Conservation (phyloP, 1,140 invertebrate species). For the Trichonephila clavipes region DNA sequence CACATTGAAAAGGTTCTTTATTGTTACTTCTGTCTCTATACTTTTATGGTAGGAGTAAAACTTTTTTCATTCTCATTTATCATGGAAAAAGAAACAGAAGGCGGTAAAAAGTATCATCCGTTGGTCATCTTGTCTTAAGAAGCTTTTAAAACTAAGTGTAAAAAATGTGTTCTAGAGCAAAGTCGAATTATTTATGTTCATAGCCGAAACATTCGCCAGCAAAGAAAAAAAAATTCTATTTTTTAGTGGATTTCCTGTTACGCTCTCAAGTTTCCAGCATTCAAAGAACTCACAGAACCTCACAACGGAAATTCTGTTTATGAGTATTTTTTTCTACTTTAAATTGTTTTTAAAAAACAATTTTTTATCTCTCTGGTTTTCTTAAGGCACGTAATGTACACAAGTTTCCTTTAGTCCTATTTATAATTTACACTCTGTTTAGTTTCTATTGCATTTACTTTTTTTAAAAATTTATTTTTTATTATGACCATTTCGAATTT, state of each 20-base stretch:
- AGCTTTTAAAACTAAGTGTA: not conserved
- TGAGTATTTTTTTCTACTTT: not conserved
- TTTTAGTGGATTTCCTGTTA: not conserved
- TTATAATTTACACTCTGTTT: not conserved
- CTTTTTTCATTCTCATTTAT: slow-evolving; percentile 13
- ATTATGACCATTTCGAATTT: not conserved
- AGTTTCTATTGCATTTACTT: not conserved
- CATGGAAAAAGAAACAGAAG: not conserved
- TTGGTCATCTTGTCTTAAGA: slow-evolving; percentile 5
- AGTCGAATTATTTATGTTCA: not conserved
- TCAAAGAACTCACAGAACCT: not conserved
- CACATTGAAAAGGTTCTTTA: not conserved
- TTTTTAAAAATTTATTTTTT: not conserved
- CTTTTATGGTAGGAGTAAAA: not conserved
- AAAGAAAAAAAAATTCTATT: not conserved
- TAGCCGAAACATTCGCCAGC: not conserved
- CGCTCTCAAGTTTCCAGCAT: not conserved
- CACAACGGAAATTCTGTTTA: not conserved
- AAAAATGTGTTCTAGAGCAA: not conserved
- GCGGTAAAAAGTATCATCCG: not conserved
- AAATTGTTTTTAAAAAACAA: not conserved
- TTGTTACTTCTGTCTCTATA: not conserved
- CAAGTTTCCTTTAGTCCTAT: not conserved
- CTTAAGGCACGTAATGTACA: not conserved
- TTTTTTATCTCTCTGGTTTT: not conserved